These are phyloP conservation scores for Bos javanicus DNA, from an alignment of 2,113 vertebrate species.

Conservation along the genomic window DNA sequence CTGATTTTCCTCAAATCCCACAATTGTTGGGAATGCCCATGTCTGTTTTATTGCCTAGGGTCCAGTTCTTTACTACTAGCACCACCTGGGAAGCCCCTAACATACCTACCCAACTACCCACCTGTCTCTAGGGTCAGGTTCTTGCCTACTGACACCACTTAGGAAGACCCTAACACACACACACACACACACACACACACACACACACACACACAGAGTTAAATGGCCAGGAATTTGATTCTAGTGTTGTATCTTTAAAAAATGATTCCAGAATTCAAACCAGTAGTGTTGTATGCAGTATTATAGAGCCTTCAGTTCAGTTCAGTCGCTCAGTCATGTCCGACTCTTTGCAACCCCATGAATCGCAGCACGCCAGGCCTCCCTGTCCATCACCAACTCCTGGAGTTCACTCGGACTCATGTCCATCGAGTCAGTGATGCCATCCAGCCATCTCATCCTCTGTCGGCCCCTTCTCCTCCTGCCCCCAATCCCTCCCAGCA, in stretches of 20 bases:
- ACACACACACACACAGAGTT: background rate
- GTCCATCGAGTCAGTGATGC: no score
- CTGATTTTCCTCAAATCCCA: background rate
- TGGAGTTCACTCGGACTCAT: no score
- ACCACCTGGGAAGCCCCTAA: accelerated
- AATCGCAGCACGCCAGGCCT: no score
- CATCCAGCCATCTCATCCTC: no score
- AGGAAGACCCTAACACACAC: background rate
- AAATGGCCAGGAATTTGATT: background rate
- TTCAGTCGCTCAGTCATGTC: no score
- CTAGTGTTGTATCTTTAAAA: background rate
- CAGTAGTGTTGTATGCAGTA: background rate
- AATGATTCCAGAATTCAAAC: background rate
- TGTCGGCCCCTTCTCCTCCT: no score
- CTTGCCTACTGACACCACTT: background rate
- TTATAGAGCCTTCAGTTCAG: background rate
- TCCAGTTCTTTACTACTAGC: background rate
- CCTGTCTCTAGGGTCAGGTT: background rate
- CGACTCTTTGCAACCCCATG: no score
- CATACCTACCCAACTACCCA: no score
- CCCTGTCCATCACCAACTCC: no score
- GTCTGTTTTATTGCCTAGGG: background rate
- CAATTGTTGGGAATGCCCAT: background rate
- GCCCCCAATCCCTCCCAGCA: no score
- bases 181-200: background rate